These are phyloP conservation scores for Esperia sulphurella DNA, from an alignment of 2,888 invertebrate species.

Conservation along the genomic window DNA sequence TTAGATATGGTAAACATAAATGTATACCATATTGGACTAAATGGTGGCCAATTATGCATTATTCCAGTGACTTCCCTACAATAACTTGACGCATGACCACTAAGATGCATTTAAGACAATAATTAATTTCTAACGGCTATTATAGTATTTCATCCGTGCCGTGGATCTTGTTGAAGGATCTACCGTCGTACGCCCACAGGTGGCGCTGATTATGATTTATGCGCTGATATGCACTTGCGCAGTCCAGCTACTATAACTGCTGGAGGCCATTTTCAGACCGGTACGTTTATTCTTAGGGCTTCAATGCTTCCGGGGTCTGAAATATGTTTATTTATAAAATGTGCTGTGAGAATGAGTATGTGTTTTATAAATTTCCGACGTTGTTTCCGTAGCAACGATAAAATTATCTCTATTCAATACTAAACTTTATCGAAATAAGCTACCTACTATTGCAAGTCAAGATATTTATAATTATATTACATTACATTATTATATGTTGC, in stretches of 20 bases:
- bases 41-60: not conserved
- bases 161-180: slow-evolving; percentile 8
- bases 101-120: not conserved
- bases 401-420: too few relatives aligned
- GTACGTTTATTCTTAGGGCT: slow-evolving; percentile 2
- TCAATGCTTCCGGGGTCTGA: slow-evolving; percentile 1
- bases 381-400: too few relatives aligned
- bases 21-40: too few relatives aligned
- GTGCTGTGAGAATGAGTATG: not conserved
- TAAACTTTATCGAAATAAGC: too few relatives aligned
- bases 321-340: not conserved
- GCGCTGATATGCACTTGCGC: slow-evolving; percentile 24
- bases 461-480: too few relatives aligned
- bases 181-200: slow-evolving; percentile 41
- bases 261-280: slow-evolving; percentile 5
- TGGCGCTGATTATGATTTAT: slow-evolving; percentile 55
- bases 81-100: not conserved
- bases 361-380: too few relatives aligned
- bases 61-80: not conserved
- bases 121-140: slow-evolving; percentile 1
- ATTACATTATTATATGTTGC: too few relatives aligned
- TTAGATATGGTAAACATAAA: too few relatives aligned
- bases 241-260: slow-evolving; percentile 19
- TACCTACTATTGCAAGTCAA: too few relatives aligned
- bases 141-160: not conserved